These are phyloP conservation scores for Eublepharis macularius DNA, from an alignment of 2,113 vertebrate species.

Conservation along the genomic window DNA sequence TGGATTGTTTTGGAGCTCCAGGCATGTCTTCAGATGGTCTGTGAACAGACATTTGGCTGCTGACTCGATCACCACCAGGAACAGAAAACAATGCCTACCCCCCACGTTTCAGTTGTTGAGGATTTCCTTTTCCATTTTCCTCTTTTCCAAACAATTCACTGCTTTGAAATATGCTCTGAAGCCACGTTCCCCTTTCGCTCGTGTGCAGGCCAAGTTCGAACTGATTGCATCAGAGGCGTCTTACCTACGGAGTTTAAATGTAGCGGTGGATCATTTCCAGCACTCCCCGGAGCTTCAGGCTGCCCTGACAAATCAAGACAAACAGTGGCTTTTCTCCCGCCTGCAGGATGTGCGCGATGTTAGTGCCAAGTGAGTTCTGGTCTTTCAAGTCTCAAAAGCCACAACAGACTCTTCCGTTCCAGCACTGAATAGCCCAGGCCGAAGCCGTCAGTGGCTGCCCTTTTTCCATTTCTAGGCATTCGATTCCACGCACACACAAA, in stretches of 20 bases:
- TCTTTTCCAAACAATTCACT: fast-evolving
- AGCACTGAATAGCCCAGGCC: background rate
- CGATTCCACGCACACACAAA: background rate
- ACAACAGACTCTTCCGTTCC: too few species aligned
- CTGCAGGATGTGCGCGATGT: slow-evolving; percentile 87
- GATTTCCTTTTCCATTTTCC: fast-evolving
- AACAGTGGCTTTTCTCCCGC: slow-evolving; percentile 96
- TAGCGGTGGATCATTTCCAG: slow-evolving; percentile 93
- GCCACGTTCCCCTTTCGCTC: background rate
- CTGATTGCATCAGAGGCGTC: slow-evolving; percentile 94
- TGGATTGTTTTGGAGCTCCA: background rate
- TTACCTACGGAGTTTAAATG: slow-evolving; percentile 90
- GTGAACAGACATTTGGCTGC: background rate
- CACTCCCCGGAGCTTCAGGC: slow-evolving; percentile 79
- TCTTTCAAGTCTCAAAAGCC: background rate
- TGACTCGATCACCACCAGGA: background rate
- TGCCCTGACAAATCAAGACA: slow-evolving; percentile 85
- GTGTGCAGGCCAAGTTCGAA: slow-evolving; percentile 90
- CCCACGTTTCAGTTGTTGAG: background rate
- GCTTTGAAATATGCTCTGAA: background rate
- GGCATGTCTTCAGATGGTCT: background rate
- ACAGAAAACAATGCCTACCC: background rate
- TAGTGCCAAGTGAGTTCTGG: slow-evolving; percentile 83
- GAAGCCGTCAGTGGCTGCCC: background rate
- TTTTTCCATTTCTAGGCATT: too few species aligned